Evolutionary conservation across 1,140 invertebrate genomes (phyloP), one percentile per base, ranked within the genome.

Genomic region (Octopus bimaculoides): DNA sequence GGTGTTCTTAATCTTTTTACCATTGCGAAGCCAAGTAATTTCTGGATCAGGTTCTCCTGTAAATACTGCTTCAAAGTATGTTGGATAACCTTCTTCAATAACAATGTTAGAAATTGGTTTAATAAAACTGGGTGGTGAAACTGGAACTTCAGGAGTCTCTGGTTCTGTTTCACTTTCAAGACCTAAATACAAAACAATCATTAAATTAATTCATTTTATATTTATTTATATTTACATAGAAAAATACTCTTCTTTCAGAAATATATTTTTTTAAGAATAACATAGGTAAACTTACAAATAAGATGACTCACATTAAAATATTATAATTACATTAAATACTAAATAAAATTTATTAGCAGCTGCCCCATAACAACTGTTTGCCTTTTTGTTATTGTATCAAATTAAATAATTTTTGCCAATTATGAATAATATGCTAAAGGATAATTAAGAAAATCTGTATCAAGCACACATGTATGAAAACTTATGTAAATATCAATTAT

Each of bases 11-110:
- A 89, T 81, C 5, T 83, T 82, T 78, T 88, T 87, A 87, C 97
- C 96, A 90, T 99, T 98, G 88, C 96, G 94, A 89, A 97, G 97
- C 97, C 97, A 99, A 92, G 98, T 97, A 7, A 99, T 95, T 90
- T 97, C 97, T 12, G 99, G 91, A 41, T 96, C 97, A 10, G 98
- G 96, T 91, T 98, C 97, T 53, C 97, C 97, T 80, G 97, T 95
- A 66, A 98, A 92, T 76, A 97, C 93, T 82, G 96, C 97, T 90
- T 99, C 97, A 86, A 99, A 97, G 91, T 97, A 95, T 79, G 96
- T 97, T 55, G 94, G 96, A 52, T 84, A 84, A 5, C 89, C 89
- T 73, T 89, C 86, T 10, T 84, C 83, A 0, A 89, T 86, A 54
- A 89, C 83, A 4, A 87, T 86, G 82, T 87, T 88, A 71, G 85